Base-by-base conservation (phyloP, 2,888 invertebrate species). In the Eupeodes latifasciatus region DNA sequence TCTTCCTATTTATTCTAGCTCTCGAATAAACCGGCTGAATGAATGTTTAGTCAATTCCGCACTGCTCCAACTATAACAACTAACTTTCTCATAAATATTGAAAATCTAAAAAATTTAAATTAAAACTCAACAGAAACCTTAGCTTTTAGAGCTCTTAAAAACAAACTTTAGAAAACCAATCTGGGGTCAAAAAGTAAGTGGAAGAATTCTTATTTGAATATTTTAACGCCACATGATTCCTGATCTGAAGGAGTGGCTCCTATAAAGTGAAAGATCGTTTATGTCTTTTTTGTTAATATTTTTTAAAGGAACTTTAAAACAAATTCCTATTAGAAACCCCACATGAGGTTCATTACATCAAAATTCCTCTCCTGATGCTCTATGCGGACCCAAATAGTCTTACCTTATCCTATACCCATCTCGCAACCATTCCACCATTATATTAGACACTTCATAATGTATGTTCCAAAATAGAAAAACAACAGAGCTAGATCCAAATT, bases 401-500 rank as follows among this genome's bases (percentile, higher is more conserved):
- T 64, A 6, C 49, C n/a, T 69, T 71, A 61, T 53, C 53, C 7
- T 57, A 40, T 76, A 81, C 77, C 77, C 66, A 81, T 76, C 69
- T 49, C 49, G 16, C 34, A 9, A 49, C 57, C 49, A 49, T 34
- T 59, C 55, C 71, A 57, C 44, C 59, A 80, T 36, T 62, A 62
- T 11, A 62, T 62, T 62, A 62, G 62, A 62, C 62, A 62, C 62
- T 62, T 62, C n/a, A 36, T 51, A 9, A 59, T 59, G 59, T 59
- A 59, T 59, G 59, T 59, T 59, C n/a, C 36, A 34, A 40, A n/a
- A 53, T n/a, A 53, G 1, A 85, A 72, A 84, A 62, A 75, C 69
- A 66, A 66, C 78, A 80, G 61, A 55, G 80, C 75, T 84, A 87
- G 84, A 84, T 84, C 84, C 84, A 81, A 87, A 87, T 87, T 87